Base-by-base conservation (phyloP, 2,888 invertebrate genomes). In the Drosophila kokeensis region DNA sequence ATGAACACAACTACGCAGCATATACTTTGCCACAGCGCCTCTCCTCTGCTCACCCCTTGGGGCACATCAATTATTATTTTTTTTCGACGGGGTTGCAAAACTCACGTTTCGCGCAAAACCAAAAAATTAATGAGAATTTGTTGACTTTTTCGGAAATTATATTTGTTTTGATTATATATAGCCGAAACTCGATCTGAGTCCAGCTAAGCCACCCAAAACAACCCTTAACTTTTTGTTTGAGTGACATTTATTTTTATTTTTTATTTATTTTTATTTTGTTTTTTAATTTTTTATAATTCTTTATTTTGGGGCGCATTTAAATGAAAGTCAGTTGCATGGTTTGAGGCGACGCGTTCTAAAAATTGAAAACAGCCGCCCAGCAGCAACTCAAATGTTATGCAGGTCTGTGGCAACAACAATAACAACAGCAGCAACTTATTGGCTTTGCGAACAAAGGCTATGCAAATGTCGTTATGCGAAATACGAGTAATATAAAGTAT, bases 31-130 rank as follows among this genome's bases (percentile, higher is more conserved):
- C 30, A 13, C 30, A 13, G 24, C 21, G 21, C 32, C 18, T 4
- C 21, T 4, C 18, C 52, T 2, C 21, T 3, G 10, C 53, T 45
- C 21, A 36, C 67, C 63, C 10, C 40, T 29, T 55, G 61, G 55
- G 62, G 69, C 82, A 75, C 87, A 87, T 81, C 84, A 87, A 83
- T 83, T 83, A 87, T 84, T 83, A 54, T 52, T 27, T 34, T 54
- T 65, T 66, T 36, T 52, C 8, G 5, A 13, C n/a, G 38, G 69
- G 69, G 69, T 69, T 69, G 69, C 68, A 68, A 69, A 15, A 54
- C n/a, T 36, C 52, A 27, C 42, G 21, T 53, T 54, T 62, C 18
- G n/a, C 53, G 59, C 32, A 68, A 34, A 60, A 60, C 38, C 38
- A 48, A 59, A 69, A 53, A 53, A 45, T 60, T 69, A 69, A 69